Evolutionary conservation across 2,888 invertebrate species (phyloP), one percentile per base, ranked within the genome.

Genomic region (Parascotia fuliginaria): DNA sequence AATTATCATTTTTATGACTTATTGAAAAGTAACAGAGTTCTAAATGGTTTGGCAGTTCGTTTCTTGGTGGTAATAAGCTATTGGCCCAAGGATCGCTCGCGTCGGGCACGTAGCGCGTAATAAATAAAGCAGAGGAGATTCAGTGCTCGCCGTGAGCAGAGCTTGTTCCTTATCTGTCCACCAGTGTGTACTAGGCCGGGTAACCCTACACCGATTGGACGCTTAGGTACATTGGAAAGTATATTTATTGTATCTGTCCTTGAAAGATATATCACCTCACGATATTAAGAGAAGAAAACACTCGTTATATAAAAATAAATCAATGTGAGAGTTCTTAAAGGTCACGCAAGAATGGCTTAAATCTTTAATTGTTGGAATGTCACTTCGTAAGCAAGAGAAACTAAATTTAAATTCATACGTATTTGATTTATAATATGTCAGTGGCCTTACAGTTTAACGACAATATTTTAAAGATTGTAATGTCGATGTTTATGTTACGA

Each of bases 71-170:
- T 69, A 70, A 65, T 70, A 57, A 53, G 33, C 15, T 50, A 31
- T 60, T 68, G 71, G 77, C 67, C 51, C 55, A 75, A 69, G 75
- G 78, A 78, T 81, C 76, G 76, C 77, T 77, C 72, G 87, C 85
- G 87, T 75, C 76, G 79, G 79, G 86, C 85, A 82, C 83, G 85
- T 87, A 85, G 84, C 85, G 79, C 77, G 77, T 84, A 80, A 86
- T 89, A 89, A 90, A 91, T 89, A 89, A 86, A 82, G 75, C 69
- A 73, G 65, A 73, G 61, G 73, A 85, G 86, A 88, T 80, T 88
- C 87, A 88, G 81, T 81, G 75, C 76, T 58, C 70, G 81, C 79
- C 79, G 75, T 79, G 76, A 80, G 79, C 81, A 70, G 69, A 72
- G 76, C 83, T 73, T 77, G 84, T 85, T 83, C 75, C 85, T 89